Evolutionary conservation across 2,888 invertebrate genomes (phyloP).

Genomic region (Didymodactylos carnosus): DNA sequence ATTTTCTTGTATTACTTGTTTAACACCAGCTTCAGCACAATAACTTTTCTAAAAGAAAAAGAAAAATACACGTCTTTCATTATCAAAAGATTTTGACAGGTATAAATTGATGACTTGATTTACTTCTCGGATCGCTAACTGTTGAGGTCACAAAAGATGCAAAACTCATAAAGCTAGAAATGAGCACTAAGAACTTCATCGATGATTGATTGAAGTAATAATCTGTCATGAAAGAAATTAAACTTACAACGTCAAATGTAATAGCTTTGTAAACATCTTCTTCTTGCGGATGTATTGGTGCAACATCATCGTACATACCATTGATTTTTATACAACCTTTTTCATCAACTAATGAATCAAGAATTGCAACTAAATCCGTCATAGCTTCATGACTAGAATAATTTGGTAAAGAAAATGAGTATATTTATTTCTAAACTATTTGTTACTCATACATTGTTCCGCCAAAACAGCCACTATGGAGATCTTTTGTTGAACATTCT

Average conservation of each 20-base stretch:
- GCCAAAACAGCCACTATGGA: slow-evolving; percentile 87
- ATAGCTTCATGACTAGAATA: slow-evolving; percentile 54
- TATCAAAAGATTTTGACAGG: too few species aligned
- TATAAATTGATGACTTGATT: too few species aligned
- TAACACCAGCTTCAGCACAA: slow-evolving; percentile 49
- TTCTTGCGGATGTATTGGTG: slow-evolving; percentile 45
- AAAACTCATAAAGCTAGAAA: too few species aligned
- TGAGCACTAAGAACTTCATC: too few species aligned
- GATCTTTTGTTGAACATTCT: slow-evolving; percentile 66
- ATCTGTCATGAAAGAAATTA: neutral
- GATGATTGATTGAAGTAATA: neutral
- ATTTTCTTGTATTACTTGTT: slow-evolving; percentile 48
- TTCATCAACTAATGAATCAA: slow-evolving; percentile 63
- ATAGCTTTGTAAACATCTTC: slow-evolving; percentile 43
- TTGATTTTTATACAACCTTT: slow-evolving; percentile 59
- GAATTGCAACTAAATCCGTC: slow-evolving; percentile 66
- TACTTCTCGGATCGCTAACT: too few species aligned
- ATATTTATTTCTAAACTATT: neutral
- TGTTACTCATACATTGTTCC: slow-evolving; percentile 55
- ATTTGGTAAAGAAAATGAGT: neutral
- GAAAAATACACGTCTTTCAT: neutral
- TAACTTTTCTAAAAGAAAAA: slow-evolving; percentile 42
- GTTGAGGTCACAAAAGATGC: too few species aligned
- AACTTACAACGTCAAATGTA: neutral
- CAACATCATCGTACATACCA: slow-evolving; percentile 63